Conservation (phyloP, 35 echinoderm and acorn worm genomes). For the Antedon bifida region DNA sequence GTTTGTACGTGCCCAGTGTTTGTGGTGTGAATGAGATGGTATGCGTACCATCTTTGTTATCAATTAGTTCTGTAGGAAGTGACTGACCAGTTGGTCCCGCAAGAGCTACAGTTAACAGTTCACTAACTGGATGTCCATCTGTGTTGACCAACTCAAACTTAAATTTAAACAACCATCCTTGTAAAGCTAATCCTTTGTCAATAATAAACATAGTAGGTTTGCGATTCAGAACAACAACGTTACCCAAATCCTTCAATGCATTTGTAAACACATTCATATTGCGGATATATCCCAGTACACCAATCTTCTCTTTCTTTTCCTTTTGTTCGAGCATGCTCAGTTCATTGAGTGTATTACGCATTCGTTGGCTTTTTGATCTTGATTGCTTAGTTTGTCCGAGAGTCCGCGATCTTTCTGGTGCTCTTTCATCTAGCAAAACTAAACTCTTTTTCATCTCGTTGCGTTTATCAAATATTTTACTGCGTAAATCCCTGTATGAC, state of each 20-base stretch:
- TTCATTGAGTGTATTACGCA: not conserved
- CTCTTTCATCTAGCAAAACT: not conserved
- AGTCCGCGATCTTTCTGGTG: not conserved
- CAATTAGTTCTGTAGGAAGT: not conserved
- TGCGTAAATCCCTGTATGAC: not conserved
- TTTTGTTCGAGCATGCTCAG: not conserved
- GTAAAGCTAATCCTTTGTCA: not conserved
- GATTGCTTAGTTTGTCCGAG: not conserved
- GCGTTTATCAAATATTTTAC: not conserved
- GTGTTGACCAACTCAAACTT: not conserved
- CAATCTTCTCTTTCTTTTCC: not conserved
- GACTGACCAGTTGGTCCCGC: not conserved
- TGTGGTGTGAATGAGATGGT: not conserved
- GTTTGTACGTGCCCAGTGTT: not conserved
- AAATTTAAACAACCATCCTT: not conserved
- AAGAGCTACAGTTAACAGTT: not conserved
- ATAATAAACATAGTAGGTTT: not conserved
- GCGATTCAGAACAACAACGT: not conserved
- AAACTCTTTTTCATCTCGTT: not conserved
- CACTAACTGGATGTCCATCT: not conserved
- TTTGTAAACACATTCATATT: not conserved
- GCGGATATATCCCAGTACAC: not conserved
- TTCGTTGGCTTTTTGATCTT: not conserved
- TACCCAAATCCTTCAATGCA: not conserved
- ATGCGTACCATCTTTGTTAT: not conserved